Conservation (phyloP, 1,140 invertebrate species). For the Camponotus vicinus region DNA sequence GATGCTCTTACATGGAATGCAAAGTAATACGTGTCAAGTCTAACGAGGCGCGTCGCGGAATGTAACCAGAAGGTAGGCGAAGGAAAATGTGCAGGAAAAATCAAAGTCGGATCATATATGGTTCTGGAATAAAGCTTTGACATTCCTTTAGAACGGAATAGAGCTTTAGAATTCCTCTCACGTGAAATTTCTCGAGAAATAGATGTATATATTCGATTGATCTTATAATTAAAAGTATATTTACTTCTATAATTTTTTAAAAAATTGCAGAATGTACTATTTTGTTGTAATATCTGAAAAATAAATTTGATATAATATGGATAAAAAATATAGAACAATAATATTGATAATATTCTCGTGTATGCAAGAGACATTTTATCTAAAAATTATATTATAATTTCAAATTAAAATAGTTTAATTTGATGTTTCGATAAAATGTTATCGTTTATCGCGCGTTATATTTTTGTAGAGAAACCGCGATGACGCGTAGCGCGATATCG, state of each 20-base stretch:
- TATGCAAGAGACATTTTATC: too few species aligned
- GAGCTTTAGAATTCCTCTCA: neutral
- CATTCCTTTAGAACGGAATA: neutral
- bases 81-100: slow-evolving; percentile 67
- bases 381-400: too few species aligned
- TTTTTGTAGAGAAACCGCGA: slow-evolving; percentile 27
- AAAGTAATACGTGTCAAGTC: slow-evolving; percentile 84
- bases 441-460: slow-evolving; percentile 14
- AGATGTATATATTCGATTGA: neutral
- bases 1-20: slow-evolving; percentile 51
- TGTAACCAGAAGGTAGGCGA: slow-evolving; percentile 75
- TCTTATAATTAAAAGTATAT: neutral
- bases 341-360: too few species aligned
- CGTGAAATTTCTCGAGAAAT: neutral
- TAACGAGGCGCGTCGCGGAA: slow-evolving; percentile 81
- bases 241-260: too few species aligned
- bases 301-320: too few species aligned
- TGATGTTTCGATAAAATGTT: neutral
- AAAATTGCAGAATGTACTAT: too few species aligned
- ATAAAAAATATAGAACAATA: too few species aligned
- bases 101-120: neutral
- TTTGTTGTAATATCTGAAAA: too few species aligned
- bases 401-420: too few species aligned
- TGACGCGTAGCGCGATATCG: slow-evolving; percentile 1
- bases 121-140: neutral